Base-by-base conservation (phyloP, 2,797 vertebrate genomes). In the Myotis vivesi region DNA sequence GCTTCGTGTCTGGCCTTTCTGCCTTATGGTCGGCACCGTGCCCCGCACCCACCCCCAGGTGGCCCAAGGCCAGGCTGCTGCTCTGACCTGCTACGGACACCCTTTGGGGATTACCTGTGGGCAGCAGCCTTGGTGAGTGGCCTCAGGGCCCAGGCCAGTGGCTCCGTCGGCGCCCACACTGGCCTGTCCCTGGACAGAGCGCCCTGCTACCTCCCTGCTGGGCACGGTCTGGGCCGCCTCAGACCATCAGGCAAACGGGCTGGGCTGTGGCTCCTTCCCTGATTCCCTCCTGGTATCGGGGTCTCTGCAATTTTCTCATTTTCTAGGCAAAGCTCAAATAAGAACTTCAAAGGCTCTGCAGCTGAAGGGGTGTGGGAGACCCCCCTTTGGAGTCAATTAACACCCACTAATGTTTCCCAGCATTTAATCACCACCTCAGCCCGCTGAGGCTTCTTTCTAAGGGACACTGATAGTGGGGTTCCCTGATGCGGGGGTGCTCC, bases 21-120 rank as follows among this genome's bases (percentile, higher is more conserved):
- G 13, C 38, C 28, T 33, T 8, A 0, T 2, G 28, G 36, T 57
- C 0, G 0, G 8, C 33, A 6, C 44, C 17, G 73, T 1, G 2
- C 41, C 46, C 51, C 28, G 49, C 6, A 0, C n/a, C 53, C 7
- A 0, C 53, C 30, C n/a, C n/a, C 3, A 1, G 33, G 69, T 0
- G 30, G 19, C 38, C 82, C 1, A 0, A 8, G 15, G 23, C 82
- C 22, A 2, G 41, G 72, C 64, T 30, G 71, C 77, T 10, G 55
- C 59, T 7, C 2, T 3, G 11, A 59, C 55, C 17, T 81, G 0
- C n/a, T n/a, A 15, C 8, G 6, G 1, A 41, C 55, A 46, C 0
- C 73, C 55, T 64, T 5, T 10, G 33, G 75, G 85, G 33, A 2
- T 33, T 3, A 30, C 22, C 41, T 41, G 22, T 25, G 87, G 19